Percentiles rank a stretch among this genome's conserved stretches.
phyloP scores from a whole-genome alignment of 2,113 vertebrate genomes.

The Hyaena hyaena region DNA sequence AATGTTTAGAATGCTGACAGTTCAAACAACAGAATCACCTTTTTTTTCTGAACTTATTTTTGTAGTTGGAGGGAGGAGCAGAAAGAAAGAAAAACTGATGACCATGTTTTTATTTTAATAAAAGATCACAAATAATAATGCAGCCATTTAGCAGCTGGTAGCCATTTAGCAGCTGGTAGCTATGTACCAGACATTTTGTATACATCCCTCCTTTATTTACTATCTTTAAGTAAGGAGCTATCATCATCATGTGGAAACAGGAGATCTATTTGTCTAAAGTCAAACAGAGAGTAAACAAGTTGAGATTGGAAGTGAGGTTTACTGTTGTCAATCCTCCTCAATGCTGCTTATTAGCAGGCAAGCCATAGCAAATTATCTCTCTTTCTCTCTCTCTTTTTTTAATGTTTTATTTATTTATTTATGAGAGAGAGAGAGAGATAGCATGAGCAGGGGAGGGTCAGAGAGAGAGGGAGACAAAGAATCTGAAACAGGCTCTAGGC shows the following conservation, averaged over 20 bases:
- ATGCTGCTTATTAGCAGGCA: not conserved
- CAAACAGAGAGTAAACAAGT: not conserved
- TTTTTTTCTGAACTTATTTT: not conserved
- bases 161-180: not conserved
- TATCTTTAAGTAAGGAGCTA: not conserved
- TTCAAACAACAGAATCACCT: not conserved
- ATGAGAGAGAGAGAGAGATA: too few species aligned
- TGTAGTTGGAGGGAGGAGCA: not conserved
- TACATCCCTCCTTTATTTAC: not conserved
- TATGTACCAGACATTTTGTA: not conserved
- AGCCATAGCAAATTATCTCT: not conserved
- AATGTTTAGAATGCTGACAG: conserved; percentile 7
- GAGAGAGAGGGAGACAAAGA: too few species aligned
- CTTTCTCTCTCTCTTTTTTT: not conserved
- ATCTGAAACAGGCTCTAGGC: too few species aligned
- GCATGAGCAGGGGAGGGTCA: too few species aligned
- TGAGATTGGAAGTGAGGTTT: not conserved
- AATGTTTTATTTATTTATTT: too few species aligned
- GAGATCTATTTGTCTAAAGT: not conserved
- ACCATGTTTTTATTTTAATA: not conserved
- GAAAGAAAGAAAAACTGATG: not conserved
- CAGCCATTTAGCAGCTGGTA: not conserved
- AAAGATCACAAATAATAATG: not conserved
- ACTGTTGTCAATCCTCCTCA: not conserved
- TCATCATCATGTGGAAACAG: not conserved